Evolutionary conservation across 2,797 vertebrate species (phyloP).

Genomic region (Falco novaeseelandiae): DNA sequence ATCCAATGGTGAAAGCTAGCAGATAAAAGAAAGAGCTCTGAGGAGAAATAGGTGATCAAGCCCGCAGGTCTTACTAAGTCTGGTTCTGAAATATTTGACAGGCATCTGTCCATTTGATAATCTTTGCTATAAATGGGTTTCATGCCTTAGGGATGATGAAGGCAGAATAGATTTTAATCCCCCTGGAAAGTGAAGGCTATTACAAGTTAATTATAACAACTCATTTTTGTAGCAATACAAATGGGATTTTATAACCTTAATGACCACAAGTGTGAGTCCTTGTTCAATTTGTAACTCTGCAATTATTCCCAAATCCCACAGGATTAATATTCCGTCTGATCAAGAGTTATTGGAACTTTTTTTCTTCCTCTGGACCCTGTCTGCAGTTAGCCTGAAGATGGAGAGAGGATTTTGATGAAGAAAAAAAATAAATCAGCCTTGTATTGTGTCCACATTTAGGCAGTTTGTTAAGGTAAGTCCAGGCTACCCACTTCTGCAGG

Average conservation of each 20-base stretch:
- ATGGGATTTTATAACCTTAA: slow-evolving; percentile 42
- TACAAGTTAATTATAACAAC: slow-evolving; percentile 55
- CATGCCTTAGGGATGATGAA: slow-evolving; percentile 17
- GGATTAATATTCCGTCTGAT: not conserved
- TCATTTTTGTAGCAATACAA: slow-evolving; percentile 26
- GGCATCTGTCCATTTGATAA: not conserved
- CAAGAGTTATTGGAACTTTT: not conserved
- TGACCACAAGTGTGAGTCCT: slow-evolving; percentile 27
- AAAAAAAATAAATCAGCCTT: not conserved
- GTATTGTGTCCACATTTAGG: not conserved
- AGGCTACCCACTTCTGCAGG: not conserved
- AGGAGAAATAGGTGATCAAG: not conserved
- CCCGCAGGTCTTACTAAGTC: not conserved
- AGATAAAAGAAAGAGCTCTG: not conserved
- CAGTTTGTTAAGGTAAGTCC: not conserved
- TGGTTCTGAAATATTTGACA: not conserved
- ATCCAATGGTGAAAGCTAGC: not conserved
- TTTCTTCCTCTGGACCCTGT: not conserved
- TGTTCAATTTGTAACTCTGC: slow-evolving; percentile 15
- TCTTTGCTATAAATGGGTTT: slow-evolving; percentile 32
- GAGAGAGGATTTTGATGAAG: not conserved
- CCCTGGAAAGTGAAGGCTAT: slow-evolving; percentile 49
- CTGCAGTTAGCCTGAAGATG: not conserved
- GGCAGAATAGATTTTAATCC: slow-evolving; percentile 35
- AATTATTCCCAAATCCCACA: slow-evolving; percentile 21